These are phyloP conservation scores for Neoarius graeffei DNA, from an alignment of 2,113 vertebrate species.

Conservation along the genomic window DNA sequence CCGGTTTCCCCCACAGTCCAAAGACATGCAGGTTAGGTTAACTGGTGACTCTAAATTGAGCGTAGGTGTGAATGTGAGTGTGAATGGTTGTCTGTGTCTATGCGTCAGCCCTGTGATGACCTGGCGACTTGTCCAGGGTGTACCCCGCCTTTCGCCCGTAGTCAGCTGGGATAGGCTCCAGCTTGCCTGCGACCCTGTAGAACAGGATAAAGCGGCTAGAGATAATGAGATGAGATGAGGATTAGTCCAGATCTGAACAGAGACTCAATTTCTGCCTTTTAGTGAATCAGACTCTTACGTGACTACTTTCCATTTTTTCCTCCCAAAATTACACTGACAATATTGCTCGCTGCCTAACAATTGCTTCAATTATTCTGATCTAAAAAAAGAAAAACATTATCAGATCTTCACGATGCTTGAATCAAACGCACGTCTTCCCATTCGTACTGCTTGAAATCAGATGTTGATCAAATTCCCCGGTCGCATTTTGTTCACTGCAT, in stretches of 20 bases:
- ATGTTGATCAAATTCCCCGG: not conserved
- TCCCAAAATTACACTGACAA: not conserved
- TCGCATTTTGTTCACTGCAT: not conserved
- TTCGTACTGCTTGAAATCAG: not conserved
- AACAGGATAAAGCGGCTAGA: too few relatives aligned
- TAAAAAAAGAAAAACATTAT: not conserved
- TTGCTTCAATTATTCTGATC: not conserved
- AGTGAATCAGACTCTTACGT: not conserved
- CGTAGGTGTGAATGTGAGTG: too few relatives aligned
- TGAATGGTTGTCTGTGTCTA: too few relatives aligned
- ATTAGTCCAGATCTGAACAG: not conserved
- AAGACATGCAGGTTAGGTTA: too few relatives aligned
- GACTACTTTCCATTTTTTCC: not conserved
- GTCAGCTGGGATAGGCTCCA: too few relatives aligned
- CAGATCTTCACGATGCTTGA: not conserved
- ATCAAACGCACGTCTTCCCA: not conserved
- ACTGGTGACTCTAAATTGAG: too few relatives aligned
- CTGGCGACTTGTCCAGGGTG: too few relatives aligned
- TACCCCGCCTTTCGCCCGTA: too few relatives aligned
- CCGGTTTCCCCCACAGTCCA: too few relatives aligned
- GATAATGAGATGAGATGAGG: too few relatives aligned
- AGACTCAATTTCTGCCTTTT: not conserved
- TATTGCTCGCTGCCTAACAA: not conserved
- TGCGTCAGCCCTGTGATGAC: too few relatives aligned
- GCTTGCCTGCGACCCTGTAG: too few relatives aligned